Conservation (phyloP, 2,888 invertebrate genomes). For the Dolomedes plantarius region DNA sequence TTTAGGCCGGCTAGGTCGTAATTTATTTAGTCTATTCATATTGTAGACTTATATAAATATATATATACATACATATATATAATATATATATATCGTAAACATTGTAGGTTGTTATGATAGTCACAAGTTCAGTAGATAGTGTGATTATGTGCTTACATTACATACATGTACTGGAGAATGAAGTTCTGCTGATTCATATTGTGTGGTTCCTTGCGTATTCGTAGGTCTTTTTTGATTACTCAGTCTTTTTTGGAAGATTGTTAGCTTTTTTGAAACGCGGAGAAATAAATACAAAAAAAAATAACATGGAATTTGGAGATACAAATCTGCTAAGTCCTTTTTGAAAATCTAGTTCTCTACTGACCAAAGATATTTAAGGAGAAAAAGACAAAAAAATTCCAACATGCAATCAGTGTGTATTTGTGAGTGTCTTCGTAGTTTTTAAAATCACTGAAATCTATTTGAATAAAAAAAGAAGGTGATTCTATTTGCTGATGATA, state of each 20-base stretch:
- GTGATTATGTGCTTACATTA: constrained; percentile 58
- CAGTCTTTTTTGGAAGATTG: constrained; percentile 49
- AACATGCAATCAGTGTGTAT: constrained; percentile 44
- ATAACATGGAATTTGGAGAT: constrained; percentile 1
- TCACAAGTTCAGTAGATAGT: constrained; percentile 61
- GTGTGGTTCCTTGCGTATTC: constrained; percentile 58
- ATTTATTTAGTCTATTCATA: constrained; percentile 67
- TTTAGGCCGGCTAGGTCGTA: constrained; percentile 41
- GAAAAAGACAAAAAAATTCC: neutral
- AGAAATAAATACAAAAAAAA: neutral
- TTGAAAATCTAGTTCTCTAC: constrained; percentile 51
- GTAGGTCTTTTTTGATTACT: constrained; percentile 48
- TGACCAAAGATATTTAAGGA: constrained; percentile 57
- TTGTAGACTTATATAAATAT: constrained; percentile 68
- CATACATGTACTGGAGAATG: constrained; percentile 39
- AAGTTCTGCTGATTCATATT: constrained; percentile 36
- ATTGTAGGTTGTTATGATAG: constrained; percentile 65
- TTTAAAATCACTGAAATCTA: constrained; percentile 39
- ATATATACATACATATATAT: constrained; percentile 41
- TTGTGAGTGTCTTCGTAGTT: constrained; percentile 62
- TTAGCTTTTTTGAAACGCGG: constrained; percentile 48
- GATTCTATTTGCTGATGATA: constrained; percentile 60
- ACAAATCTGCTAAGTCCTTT: constrained; percentile 19
- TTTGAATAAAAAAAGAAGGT: constrained; percentile 29
- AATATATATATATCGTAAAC: constrained; percentile 61